A percentile compares a stretch with the other conserved stretches of the same genome.
Conservation (phyloP, 2,113 vertebrate genomes). For the Lathamus discolor region DNA sequence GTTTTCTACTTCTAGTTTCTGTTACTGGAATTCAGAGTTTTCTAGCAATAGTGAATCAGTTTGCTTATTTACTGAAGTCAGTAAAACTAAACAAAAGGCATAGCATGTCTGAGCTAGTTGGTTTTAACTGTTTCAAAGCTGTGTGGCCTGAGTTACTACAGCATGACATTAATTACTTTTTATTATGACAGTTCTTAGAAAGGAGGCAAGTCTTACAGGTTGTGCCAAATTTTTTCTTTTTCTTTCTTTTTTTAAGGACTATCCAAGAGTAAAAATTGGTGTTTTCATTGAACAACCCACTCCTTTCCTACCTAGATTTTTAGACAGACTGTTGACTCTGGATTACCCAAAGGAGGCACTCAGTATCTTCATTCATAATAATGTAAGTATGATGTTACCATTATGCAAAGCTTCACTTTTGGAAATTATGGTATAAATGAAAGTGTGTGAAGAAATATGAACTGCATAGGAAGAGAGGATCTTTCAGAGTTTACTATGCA, state of each 20-base stretch:
- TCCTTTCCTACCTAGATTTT: conserved; percentile 95
- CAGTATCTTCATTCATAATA: conserved; percentile 93
- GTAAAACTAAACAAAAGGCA: background rate
- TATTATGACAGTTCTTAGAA: background rate
- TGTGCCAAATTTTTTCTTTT: background rate
- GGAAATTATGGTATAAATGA: background rate
- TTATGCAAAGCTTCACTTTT: background rate
- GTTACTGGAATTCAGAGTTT: background rate
- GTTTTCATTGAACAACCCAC: conserved; percentile 97
- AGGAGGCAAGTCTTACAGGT: conserved; percentile 9
- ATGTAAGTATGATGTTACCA: conserved; percentile 78
- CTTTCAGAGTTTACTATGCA: background rate
- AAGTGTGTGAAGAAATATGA: background rate
- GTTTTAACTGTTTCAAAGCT: background rate
- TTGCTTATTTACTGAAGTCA: background rate
- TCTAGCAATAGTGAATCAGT: background rate
- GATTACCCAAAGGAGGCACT: conserved; percentile 91
- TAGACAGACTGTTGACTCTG: conserved; percentile 84
- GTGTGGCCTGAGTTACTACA: background rate
- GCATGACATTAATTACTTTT: background rate
- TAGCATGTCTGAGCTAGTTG: background rate
- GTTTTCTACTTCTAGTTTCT: background rate
- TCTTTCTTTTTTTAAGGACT: conserved; percentile 78
- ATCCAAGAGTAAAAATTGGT: conserved; percentile 86
- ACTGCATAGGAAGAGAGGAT: background rate